Evolutionary conservation across 2,113 vertebrate species (phyloP), one percentile per base, ranked within the genome.

Genomic region (Panthera uncia): DNA sequence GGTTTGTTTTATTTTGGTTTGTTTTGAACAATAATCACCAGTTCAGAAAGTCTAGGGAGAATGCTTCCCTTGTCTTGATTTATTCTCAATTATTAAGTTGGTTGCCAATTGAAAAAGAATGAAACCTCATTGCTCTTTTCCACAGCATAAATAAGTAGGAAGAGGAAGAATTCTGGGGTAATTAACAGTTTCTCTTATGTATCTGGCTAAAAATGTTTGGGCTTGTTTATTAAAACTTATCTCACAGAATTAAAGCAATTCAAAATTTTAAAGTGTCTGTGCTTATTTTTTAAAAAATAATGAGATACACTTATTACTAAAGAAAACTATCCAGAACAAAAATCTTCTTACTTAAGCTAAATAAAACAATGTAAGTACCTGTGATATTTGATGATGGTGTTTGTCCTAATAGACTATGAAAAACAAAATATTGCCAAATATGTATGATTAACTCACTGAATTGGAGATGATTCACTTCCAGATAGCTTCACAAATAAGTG

Each of bases 221-320:
- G 33, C 69, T 38, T 87, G 31, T 55, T 93, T 55, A 83, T 91
- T 87, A 80, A 94, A 95, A 88, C 0, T 68, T 29, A 76, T 81
- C 87, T 91, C 27, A 71, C n/a, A 82, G 18, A 93, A 82, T 92
- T 93, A 96, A 89, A 84, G 31, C 19, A 89, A 82, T 89, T 61
- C 36, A 92, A 94, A 78, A 66, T 65, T 86, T 88, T 88, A 73
- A 68, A 38, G 23, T 33, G 48, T 52, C 45, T 65, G 14, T 80
- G 65, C 63, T 91, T 91, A 88, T 38, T 81, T 81, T 88, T 74
- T 38, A n/a, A 78, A 50, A 82, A 89, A 63, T 76, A 71, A 88
- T 50, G 15, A 83, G 71, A 61, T 41, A 3, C 23, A 68, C 65
- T 92, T 76, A 18, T 65, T 78, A 92, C 31, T 55, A 78, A 93